Base-by-base conservation (phyloP, 2,113 vertebrate species). In the Urocitellus parryii region DNA sequence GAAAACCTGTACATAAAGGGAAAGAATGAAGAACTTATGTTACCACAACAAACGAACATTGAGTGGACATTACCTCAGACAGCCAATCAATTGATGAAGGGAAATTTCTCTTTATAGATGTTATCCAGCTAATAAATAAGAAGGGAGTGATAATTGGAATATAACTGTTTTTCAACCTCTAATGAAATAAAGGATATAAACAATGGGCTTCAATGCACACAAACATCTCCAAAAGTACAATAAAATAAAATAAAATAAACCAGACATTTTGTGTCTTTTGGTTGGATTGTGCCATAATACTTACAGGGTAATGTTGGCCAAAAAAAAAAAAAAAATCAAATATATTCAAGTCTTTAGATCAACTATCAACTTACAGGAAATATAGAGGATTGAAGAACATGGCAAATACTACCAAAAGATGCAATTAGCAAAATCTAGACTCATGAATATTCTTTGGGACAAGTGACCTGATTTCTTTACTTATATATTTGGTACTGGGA, bases 71-170 rank as follows among this genome's bases (percentile, higher is more conserved):
- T 48, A 91, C 39, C 27, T 37, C 32, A n/a, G 88, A 65, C 83
- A 70, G 51, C 68, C 91, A 90, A 13, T 73, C 73, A 83, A 83
- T 51, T 5, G 22, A 78, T 29, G 32, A 76, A 94, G 48, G 56
- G 51, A 76, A 70, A 80, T 72, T 79, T 97, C 78, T 95, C 79
- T 70, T 73, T 79, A 53, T 10, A 37, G 85, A 82, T 89, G 22
- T 48, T 81, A 39, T 63, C 34, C 48, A 88, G 82, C 20, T 90
- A 70, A 24, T 61, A 80, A 86, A 34, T 68, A 65, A 88, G 73
- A 45, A 45, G 37, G 51, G 42, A 32, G 14, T 81, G 42, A 83
- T 68, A 90, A 67, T 68, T 37, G 56, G 48, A 72, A 65, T 56
- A 20, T 39, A 11, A 79, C n/a, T 89, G 6, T 80, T 95, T 84